Base-by-base conservation (phyloP, 1,140 invertebrate genomes). In the Heliothis virescens region DNA sequence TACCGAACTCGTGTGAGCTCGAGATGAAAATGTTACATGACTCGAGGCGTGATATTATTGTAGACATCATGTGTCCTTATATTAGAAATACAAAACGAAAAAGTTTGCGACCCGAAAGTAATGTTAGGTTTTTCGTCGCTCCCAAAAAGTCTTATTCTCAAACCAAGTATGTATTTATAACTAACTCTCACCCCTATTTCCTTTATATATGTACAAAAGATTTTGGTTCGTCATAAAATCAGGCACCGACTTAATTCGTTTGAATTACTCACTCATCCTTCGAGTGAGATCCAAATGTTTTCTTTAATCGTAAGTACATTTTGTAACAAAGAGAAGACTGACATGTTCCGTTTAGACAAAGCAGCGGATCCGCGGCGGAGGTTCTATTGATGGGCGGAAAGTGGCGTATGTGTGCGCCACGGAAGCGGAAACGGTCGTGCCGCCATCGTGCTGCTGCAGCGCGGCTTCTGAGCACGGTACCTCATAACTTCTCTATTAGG, bases 351-450 rank as follows among this genome's bases (percentile, higher is more conserved):
- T 52, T 15, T 16, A 62, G 55, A 72, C 67, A 79, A 11, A 41
- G 29, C 41, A 48, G 48, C 69, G 26, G 67, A 63, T 73, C 34
- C 29, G 18, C 29, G 55, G 10, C 47, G 67, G 69, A 50, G 67
- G 67, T 50, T 79, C 57, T 79, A 79, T 73, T 63, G 78, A 79
- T 63, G 57, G 78, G 5, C 78, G 67, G 78, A 73, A 53, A 67
- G 63, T 59, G 60, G 29, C 75, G 67, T 79, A 47, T 76, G 67
- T 79, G 77, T 65, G 57, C 59, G 57, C 67, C 48, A 52, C 57
- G 78, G 78, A 73, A 79, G 11, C 78, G 78, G 78, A 73, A 50
- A 69, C 78, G 78, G 78, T 21, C 59, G 18, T 65, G 57, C 57
- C 59, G 67, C 69, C 55, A 78, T 69, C 69, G 41, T 78, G 75